Base-by-base conservation (phyloP, 2,113 vertebrate genomes). In the Cinclus cinclus region DNA sequence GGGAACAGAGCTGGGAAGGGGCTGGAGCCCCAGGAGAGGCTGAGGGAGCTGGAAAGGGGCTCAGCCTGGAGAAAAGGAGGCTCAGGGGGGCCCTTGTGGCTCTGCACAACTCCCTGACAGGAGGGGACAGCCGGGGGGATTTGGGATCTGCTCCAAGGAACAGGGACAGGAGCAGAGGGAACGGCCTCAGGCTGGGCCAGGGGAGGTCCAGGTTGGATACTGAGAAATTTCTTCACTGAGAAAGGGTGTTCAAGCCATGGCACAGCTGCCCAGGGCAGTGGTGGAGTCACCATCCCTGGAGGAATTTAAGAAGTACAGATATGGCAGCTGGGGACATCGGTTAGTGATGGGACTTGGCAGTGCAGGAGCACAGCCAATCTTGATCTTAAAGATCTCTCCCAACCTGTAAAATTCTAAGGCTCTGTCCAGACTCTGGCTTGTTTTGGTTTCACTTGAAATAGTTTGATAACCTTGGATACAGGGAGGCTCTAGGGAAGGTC, bases 1-100 rank as follows among this genome's bases (percentile, higher is more conserved):
- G 13, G 47, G 20, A 49, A 17, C 0, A 0, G n/a, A 13, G 55
- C 19, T 62, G 55, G 47, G 30, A 46, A n/a, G 13, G 28, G 64
- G 0, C 37, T 68, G 84, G 63, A 77, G 63, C 20, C 9, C 30
- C 35, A 58, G 42, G 24, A 76, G 21, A 0, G 1, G 44, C 71
- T 78, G 84, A 39, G 46, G 28, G 84, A 69, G 55, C 73, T 87
- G 55, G 49, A 2, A 37, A 79, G 50, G 58, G 50, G 50, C 82
- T 85, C 6, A 75, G 41, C 23, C 69, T 64, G 82, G 60, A 75
- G 59, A 1, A 85, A 65, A 56, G 50, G 59, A 30, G 50, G 30
- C 23, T 65, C 70, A 46, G 82, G 49, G 44, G 44, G 68, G 21
- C 1, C 58, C 69, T 37, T 22, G 17, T 64, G 49, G 49, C 69